Evolutionary conservation across 2,113 vertebrate genomes (phyloP).

Genomic region (Prolemur simus): DNA sequence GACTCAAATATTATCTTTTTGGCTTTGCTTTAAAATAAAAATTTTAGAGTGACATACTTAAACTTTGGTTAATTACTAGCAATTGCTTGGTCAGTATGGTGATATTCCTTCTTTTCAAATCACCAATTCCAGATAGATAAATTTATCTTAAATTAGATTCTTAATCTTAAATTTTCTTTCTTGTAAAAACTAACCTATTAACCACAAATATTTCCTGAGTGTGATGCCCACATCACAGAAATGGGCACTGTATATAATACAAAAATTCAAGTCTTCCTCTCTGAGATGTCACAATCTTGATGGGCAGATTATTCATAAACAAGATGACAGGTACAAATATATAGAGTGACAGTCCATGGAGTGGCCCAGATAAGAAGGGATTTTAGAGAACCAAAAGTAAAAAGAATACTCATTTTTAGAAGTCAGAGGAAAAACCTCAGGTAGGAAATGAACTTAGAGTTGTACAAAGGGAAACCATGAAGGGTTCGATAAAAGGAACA

Average conservation of each 20-base stretch:
- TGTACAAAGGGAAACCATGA: not conserved
- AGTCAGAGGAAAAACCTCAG: not conserved
- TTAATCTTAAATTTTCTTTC: not conserved
- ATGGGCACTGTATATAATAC: not conserved
- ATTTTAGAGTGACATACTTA: not conserved
- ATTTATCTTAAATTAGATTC: not conserved
- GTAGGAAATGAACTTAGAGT: not conserved
- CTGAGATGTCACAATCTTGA: not conserved
- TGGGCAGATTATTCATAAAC: not conserved
- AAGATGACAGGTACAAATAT: not conserved
- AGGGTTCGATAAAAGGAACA: not conserved
- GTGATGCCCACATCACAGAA: not conserved
- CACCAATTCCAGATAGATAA: not conserved
- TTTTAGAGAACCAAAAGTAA: not conserved
- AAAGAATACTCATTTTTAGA: not conserved
- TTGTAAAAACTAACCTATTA: not conserved
- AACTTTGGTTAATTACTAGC: not conserved
- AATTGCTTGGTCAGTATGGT: not conserved
- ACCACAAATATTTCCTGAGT: constrained; percentile 6
- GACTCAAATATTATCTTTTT: not conserved
- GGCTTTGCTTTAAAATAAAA: constrained; percentile 28
- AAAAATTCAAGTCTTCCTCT: not conserved
- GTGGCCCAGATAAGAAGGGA: not conserved
- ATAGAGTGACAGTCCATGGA: not conserved
- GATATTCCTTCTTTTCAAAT: not conserved